Evolutionary conservation across 1,140 invertebrate genomes (phyloP).

Genomic region (Hyposmocoma kahamanoa): DNA sequence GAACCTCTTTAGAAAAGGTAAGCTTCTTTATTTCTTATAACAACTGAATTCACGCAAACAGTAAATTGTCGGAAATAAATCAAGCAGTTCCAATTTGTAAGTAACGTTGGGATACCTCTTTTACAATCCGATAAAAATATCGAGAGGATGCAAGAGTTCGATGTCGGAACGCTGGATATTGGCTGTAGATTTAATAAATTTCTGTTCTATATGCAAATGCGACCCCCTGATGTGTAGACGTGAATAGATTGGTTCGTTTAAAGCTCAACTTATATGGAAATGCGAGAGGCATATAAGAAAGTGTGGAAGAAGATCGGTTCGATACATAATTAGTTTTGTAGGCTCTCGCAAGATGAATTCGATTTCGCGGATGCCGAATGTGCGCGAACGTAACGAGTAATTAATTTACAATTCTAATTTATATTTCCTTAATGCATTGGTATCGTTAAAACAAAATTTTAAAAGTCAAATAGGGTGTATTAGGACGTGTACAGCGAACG

Average conservation of each 20-base stretch:
- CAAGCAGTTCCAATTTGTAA: slow-evolving; percentile 3
- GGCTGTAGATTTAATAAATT: slow-evolving; percentile 73
- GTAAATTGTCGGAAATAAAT: slow-evolving; percentile 5
- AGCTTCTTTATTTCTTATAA: too few species aligned
- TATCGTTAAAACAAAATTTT: slow-evolving; percentile 22
- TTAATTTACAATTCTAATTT: slow-evolving; percentile 53
- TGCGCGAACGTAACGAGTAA: slow-evolving; percentile 33
- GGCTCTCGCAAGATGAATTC: slow-evolving; percentile 46
- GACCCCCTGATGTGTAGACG: slow-evolving; percentile 72
- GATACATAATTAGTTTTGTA: slow-evolving; percentile 71
- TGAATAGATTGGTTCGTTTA: slow-evolving; percentile 73
- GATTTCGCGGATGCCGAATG: slow-evolving; percentile 44
- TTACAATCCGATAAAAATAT: slow-evolving; percentile 54
- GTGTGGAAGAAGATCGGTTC: slow-evolving; percentile 62
- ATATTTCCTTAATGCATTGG: slow-evolving; percentile 23
- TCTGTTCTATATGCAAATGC: slow-evolving; percentile 73
- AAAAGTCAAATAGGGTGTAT: slow-evolving; percentile 29
- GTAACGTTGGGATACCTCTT: slow-evolving; percentile 12
- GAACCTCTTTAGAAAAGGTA: too few species aligned
- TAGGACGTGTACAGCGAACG: too few species aligned
- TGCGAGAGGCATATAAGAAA: slow-evolving; percentile 71
- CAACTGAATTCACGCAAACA: too few species aligned
- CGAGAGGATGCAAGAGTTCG: slow-evolving; percentile 63
- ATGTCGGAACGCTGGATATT: slow-evolving; percentile 68
- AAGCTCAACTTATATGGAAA: slow-evolving; percentile 73